A percentile compares a stretch with the other conserved stretches of the same genome.
Evolutionary conservation across 2,797 vertebrate species (phyloP).

Genomic region (Gymnopithys bicolor): DNA sequence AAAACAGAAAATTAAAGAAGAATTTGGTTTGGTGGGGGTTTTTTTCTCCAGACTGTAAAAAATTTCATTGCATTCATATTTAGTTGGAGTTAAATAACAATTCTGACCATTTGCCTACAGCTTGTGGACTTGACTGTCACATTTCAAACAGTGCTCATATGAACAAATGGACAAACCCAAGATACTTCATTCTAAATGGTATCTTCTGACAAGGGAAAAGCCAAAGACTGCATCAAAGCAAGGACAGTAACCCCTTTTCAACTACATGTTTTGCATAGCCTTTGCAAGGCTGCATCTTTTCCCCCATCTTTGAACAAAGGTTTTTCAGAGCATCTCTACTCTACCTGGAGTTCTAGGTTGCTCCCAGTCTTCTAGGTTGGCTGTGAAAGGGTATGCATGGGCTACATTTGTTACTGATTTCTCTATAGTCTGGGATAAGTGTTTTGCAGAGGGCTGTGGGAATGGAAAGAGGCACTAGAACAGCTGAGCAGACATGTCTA

Average conservation of each 20-base stretch:
- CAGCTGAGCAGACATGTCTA: background rate
- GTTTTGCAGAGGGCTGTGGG: background rate
- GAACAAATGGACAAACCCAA: background rate
- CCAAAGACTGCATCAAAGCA: background rate
- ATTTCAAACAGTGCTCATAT: background rate
- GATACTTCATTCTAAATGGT: background rate
- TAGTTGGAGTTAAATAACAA: background rate
- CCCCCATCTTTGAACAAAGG: background rate
- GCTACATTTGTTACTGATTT: background rate
- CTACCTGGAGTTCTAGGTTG: background rate
- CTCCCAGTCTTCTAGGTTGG: background rate
- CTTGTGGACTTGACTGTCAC: background rate
- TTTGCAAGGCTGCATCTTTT: background rate
- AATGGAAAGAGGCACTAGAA: background rate
- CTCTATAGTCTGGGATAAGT: background rate
- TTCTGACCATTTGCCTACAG: background rate
- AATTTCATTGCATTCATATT: background rate
- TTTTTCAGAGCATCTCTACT: background rate
- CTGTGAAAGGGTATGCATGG: background rate
- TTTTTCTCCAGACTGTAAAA: background rate
- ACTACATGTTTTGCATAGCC: background rate
- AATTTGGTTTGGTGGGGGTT: background rate
- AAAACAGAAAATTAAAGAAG: conserved; percentile 26
- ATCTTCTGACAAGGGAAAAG: background rate
- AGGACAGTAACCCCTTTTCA: background rate